Base-by-base conservation (phyloP, 2,113 vertebrate genomes). In the Tricholaema leucomelas region DNA sequence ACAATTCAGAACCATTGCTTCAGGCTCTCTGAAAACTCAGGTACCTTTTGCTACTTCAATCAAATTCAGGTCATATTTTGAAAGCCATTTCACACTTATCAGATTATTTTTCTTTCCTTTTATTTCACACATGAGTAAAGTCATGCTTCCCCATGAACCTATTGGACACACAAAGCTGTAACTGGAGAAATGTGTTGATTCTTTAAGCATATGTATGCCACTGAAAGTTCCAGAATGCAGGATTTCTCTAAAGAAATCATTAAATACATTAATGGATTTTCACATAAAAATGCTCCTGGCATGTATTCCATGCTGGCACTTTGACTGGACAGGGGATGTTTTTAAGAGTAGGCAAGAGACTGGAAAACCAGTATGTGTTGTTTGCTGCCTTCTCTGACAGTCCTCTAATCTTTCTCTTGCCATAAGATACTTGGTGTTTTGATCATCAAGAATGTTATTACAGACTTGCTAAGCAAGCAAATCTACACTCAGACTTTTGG, bases 31-130 rank as follows among this genome's bases (percentile, higher is more conserved):
- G 54, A 81, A 93, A 91, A 86, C 81, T 59, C 64, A 71, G 58
- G 44, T 48, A 56, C 16, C 60, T 70, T 69, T 89, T 83, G 66
- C 30, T 35, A 59, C 52, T 70, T 86, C 73, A 50, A 33, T 89
- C 25, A 88, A 67, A 82, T 79, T 60, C 76, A 78, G 52, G 79
- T 74, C 60, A 20, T 42, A 71, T 77, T 92, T 48, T 77, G 28
- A 78, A 92, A 90, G 88, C 33, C 31, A 52, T 82, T 93, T 91
- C 84, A 71, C 10, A 84, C 66, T 81, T 84, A 81, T 3, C 35
- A 76, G 82, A 70, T 52, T 67, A 64, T 75, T 92, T 84, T 88
- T 70, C 69, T 58, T 87, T 61, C 58, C 44, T 8, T 65, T 94
- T 50, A 50, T 13, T 50, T 75, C 27, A 87, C 11, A 42, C 12